phyloP scores from a whole-genome alignment of 2,888 invertebrate species.

The Cerceris ruficornis region DNA sequence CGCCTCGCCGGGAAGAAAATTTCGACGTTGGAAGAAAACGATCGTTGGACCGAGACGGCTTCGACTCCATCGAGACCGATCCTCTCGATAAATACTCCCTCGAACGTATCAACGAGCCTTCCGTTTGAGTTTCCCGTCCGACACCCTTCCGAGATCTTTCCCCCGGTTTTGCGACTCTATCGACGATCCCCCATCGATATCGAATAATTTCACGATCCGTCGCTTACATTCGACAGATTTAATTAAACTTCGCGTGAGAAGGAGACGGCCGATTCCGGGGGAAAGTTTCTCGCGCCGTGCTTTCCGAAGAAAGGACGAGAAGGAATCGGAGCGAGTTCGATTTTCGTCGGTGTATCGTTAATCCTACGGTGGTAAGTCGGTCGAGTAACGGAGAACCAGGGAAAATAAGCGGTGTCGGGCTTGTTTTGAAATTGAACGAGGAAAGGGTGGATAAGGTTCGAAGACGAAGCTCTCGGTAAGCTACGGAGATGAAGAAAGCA shows the following conservation, averaged over 20 bases:
- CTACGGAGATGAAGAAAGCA: not conserved
- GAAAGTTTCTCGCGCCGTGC: not conserved
- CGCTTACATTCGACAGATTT: slow-evolving; percentile 1
- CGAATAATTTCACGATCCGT: not conserved
- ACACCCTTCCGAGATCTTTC: no score
- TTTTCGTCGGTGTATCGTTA: no score
- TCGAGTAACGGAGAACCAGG: not conserved
- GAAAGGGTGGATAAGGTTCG: not conserved
- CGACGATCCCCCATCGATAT: not conserved
- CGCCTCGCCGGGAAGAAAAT: not conserved
- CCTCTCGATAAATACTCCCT: not conserved
- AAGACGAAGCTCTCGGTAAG: slow-evolving; percentile 8
- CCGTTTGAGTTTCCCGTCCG: no score
- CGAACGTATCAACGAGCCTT: no score
- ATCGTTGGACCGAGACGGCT: not conserved
- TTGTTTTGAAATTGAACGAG: slow-evolving; percentile 5
- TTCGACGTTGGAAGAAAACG: not conserved
- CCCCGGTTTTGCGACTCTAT: not conserved
- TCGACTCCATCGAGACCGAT: not conserved
- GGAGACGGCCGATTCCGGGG: not conserved
- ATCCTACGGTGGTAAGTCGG: no score
- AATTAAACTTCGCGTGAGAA: not conserved
- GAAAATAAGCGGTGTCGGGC: not conserved
- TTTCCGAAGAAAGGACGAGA: not conserved
- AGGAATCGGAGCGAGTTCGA: no score